A percentile compares a stretch with the other conserved stretches of the same genome.
Evolutionary conservation across 2,797 vertebrate genomes (phyloP).

Genomic region (Myotis vivesi): DNA sequence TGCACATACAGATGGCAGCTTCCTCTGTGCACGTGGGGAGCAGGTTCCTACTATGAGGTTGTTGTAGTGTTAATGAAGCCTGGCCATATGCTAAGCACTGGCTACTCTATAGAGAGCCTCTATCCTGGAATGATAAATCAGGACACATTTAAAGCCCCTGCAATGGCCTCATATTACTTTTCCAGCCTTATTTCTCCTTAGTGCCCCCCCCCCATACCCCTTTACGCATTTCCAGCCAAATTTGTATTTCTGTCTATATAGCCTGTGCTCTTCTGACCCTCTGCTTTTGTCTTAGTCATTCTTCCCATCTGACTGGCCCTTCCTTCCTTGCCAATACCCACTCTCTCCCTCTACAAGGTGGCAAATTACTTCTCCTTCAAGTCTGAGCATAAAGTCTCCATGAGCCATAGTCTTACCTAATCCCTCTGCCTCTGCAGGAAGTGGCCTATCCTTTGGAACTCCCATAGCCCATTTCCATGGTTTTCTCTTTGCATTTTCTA

Average conservation of each 20-base stretch:
- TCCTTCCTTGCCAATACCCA: not conserved
- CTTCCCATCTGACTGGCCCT: not conserved
- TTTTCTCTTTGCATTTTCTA: not conserved
- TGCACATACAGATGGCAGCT: constrained; percentile 2
- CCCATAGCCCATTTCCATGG: not conserved
- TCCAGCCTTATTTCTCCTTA: not conserved
- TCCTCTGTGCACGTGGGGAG: constrained; percentile 20
- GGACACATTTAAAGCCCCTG: not conserved
- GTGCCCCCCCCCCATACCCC: not conserved
- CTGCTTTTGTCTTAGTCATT: not conserved
- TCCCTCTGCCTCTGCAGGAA: not conserved
- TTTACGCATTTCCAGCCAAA: not conserved
- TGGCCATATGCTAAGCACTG: not conserved
- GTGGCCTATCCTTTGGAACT: not conserved
- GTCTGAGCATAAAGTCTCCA: not conserved
- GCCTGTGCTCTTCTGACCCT: not conserved
- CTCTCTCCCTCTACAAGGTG: not conserved
- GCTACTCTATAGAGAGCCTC: not conserved
- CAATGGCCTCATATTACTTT: not conserved
- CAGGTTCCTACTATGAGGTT: not conserved
- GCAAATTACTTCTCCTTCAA: not conserved
- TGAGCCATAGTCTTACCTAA: not conserved
- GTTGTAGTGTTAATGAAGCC: constrained; percentile 35
- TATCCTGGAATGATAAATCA: not conserved
- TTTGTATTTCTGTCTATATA: not conserved